Conservation (phyloP, 2,797 vertebrate species). For the Discoglossus pictus region DNA sequence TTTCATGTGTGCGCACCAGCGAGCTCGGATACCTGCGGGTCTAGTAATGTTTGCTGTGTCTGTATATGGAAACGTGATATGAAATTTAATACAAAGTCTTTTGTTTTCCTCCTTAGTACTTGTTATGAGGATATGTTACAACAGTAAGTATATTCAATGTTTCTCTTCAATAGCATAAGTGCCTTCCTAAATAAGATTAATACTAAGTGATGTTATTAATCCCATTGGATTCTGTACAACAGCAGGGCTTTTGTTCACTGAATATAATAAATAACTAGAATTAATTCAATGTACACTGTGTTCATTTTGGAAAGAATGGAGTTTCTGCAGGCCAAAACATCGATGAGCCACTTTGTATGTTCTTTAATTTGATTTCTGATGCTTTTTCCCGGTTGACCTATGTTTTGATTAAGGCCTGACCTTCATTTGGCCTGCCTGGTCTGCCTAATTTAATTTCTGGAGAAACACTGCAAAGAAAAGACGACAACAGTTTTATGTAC, state of each 20-base stretch:
- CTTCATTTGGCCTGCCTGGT: conserved; percentile 35
- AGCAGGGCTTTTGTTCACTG: not conserved
- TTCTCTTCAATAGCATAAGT: conserved; percentile 11
- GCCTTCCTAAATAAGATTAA: conserved; percentile 10
- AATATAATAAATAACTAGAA: too few relatives aligned
- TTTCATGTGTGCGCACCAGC: too few relatives aligned
- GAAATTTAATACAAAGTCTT: too few relatives aligned
- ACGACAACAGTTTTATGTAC: too few relatives aligned
- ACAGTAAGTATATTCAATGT: conserved; percentile 72
- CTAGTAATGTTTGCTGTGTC: too few relatives aligned
- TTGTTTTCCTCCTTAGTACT: conserved; percentile 74
- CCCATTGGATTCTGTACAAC: not conserved
- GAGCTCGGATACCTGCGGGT: too few relatives aligned
- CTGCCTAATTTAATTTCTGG: conserved; percentile 23
- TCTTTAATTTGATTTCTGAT: conserved; percentile 36
- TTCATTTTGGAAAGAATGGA: conserved; percentile 4
- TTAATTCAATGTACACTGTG: not conserved
- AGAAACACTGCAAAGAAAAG: not conserved
- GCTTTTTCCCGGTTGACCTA: conserved; percentile 19
- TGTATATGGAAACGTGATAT: too few relatives aligned
- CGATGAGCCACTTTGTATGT: not conserved
- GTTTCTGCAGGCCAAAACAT: conserved; percentile 13
- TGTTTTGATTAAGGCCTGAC: conserved; percentile 22
- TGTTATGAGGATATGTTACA: conserved; percentile 86
- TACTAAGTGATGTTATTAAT: conserved; percentile 6